phyloP scores from a whole-genome alignment of 2,888 invertebrate genomes.

The Calliopum simillimum region DNA sequence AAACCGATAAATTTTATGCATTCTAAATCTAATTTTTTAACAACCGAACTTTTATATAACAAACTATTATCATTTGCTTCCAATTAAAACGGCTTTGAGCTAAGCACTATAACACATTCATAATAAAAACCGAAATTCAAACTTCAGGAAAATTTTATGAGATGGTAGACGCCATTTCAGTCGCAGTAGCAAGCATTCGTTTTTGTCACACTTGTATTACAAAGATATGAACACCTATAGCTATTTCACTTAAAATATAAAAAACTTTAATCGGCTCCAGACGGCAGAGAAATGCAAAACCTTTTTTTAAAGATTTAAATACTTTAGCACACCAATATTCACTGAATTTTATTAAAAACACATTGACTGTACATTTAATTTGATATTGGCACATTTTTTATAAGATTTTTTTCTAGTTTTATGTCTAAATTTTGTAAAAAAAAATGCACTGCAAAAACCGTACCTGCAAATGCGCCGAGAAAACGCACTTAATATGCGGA shows the following conservation, averaged over 20 bases:
- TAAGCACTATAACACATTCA: background rate
- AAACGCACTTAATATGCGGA: slow-evolving; percentile 63
- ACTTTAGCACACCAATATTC: background rate
- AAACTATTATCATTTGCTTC: too few species aligned
- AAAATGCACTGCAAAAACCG: slow-evolving; percentile 46
- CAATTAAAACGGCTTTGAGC: too few species aligned
- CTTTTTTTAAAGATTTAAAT: background rate
- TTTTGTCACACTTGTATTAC: slow-evolving; percentile 13
- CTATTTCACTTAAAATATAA: background rate
- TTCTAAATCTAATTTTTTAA: too few species aligned
- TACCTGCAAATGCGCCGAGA: slow-evolving; percentile 65
- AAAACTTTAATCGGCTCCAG: background rate
- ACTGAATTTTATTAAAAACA: background rate
- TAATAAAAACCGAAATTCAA: background rate
- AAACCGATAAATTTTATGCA: too few species aligned
- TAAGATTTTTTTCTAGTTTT: slow-evolving; percentile 34
- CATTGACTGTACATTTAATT: background rate
- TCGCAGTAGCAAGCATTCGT: slow-evolving; percentile 4
- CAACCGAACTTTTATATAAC: too few species aligned
- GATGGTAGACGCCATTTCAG: slow-evolving; percentile 31
- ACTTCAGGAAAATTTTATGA: slow-evolving; percentile 19
- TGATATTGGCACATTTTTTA: slow-evolving; percentile 24
- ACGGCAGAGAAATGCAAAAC: background rate
- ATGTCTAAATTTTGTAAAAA: slow-evolving; percentile 31
- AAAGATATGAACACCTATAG: background rate